Evolutionary conservation across 2,888 invertebrate genomes (phyloP).

Genomic region (Antheraea assamensis): DNA sequence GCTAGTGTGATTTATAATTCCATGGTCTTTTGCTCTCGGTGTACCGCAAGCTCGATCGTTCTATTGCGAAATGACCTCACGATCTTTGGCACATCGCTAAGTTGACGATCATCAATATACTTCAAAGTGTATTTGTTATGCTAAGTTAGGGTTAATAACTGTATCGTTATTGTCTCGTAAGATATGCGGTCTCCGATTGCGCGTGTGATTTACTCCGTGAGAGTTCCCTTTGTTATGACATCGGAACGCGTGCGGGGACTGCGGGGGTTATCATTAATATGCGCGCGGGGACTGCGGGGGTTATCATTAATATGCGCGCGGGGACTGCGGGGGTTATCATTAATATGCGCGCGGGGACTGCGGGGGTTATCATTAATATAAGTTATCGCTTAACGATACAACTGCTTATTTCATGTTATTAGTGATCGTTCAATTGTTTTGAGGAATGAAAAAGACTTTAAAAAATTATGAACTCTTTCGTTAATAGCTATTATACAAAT

Average conservation of each 20-base stretch:
- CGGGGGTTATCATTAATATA: neutral
- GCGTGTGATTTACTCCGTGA: conserved; percentile 33
- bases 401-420: neutral
- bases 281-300: too few relatives aligned
- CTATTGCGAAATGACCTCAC: conserved; percentile 57
- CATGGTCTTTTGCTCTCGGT: conserved; percentile 33
- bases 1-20: neutral
- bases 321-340: too few relatives aligned
- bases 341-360: too few relatives aligned
- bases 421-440: too few relatives aligned
- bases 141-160: conserved; percentile 54
- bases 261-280: neutral
- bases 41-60: conserved; percentile 29
- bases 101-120: conserved; percentile 57
- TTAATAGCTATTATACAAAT: too few relatives aligned
- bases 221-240: conserved; percentile 24
- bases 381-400: neutral
- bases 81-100: conserved; percentile 53
- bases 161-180: conserved; percentile 45
- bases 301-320: neutral
- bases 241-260: conserved; percentile 10
- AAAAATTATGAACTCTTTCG: too few relatives aligned
- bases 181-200: conserved; percentile 26
- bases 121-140: conserved; percentile 54
- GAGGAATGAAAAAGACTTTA: too few relatives aligned